Percentiles rank a stretch among this genome's conserved stretches.
Conservation (phyloP, 2,113 vertebrate species). For the Tachuris rubrigastra region DNA sequence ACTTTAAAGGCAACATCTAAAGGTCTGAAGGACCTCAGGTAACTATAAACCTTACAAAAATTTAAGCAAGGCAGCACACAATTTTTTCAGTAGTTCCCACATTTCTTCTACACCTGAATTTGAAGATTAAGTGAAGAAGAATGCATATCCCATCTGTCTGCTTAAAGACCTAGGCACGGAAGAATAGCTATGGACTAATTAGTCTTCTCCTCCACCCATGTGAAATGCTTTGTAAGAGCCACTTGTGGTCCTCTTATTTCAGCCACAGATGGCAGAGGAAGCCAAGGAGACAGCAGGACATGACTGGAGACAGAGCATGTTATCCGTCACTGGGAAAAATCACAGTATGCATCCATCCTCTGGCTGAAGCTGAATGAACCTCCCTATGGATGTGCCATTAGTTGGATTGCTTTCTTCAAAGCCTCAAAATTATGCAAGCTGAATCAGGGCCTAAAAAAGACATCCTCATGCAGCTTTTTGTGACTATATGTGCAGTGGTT, state of each 20-base stretch:
- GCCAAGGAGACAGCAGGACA: background rate
- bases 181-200: background rate
- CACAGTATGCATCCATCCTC: background rate
- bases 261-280: background rate
- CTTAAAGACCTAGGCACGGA: background rate
- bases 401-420: background rate
- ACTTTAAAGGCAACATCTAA: background rate
- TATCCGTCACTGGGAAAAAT: background rate
- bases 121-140: background rate
- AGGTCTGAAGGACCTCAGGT: background rate
- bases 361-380: background rate
- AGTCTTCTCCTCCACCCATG: background rate
- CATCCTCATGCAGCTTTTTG: background rate
- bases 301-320: background rate
- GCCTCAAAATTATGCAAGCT: background rate
- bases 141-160: background rate
- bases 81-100: background rate
- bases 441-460: background rate
- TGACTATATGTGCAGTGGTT: background rate
- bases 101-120: fast-evolving
- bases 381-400: background rate
- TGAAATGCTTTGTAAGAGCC: background rate
- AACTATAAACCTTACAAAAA: background rate
- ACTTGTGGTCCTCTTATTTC: background rate
- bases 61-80: background rate